These are phyloP conservation scores for Lithodes maja DNA, from an alignment of 2,888 invertebrate genomes.

Conservation along the genomic window DNA sequence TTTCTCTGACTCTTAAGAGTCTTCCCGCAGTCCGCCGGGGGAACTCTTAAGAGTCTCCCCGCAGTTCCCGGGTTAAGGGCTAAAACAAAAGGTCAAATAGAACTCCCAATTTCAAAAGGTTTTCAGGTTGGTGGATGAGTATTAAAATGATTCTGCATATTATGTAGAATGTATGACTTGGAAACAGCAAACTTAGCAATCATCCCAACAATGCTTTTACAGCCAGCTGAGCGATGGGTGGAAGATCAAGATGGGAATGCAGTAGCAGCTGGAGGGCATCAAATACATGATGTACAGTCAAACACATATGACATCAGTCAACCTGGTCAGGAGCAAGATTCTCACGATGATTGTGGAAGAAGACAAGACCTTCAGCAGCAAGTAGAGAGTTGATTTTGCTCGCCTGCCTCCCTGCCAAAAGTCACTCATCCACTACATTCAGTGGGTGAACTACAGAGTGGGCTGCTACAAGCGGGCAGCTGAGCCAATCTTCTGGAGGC, in stretches of 20 bases:
- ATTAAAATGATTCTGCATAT: too few species aligned
- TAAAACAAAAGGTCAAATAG: not conserved
- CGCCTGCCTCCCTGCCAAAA: not conserved
- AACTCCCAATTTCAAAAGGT: not conserved
- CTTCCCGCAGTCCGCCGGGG: too few species aligned
- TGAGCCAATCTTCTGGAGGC: not conserved
- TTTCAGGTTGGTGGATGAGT: not conserved
- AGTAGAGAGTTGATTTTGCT: constrained; percentile 6
- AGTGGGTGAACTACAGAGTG: not conserved
- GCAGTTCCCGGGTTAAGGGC: too few species aligned
- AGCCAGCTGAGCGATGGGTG: constrained; percentile 7
- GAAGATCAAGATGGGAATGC: not conserved
- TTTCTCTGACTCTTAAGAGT: too few species aligned
- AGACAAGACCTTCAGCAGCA: not conserved
- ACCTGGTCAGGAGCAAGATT: not conserved
- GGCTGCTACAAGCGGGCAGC: not conserved
- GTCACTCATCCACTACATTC: constrained; percentile 8
- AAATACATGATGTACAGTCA: not conserved
- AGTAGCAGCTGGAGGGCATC: not conserved
- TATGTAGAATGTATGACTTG: not conserved
- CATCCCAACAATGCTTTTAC: not conserved
- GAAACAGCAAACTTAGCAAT: not conserved
- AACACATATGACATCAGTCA: not conserved
- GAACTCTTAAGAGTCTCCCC: too few species aligned
- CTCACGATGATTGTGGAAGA: constrained; percentile 9